Evolutionary conservation across 2,113 vertebrate species (phyloP), one percentile per base, ranked within the genome.

Genomic region (Bubo bubo): DNA sequence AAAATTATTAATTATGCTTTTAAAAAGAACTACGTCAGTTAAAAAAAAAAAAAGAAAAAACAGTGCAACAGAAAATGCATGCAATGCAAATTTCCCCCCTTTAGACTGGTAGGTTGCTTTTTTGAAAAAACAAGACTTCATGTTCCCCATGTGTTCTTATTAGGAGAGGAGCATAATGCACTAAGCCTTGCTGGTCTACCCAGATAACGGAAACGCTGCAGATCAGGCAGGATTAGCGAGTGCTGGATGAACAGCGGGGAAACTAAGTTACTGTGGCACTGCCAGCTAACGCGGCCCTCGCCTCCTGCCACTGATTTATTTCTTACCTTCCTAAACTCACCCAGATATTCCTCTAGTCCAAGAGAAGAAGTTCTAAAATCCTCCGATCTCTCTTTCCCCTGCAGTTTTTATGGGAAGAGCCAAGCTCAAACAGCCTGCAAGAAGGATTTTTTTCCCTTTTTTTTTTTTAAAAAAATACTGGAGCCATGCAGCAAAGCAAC

Each of bases 1-100:
- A 72, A 23, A 53, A 60, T 83, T 88, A 85, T 37, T 60, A 45
- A 73, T 37, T 81, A 39, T 13, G 77, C 30, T 81, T 90, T 26
- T 28, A 55, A 53, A 67, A 45, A 41, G 43, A 60, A 7, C 1
- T 8, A n/a, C 1, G 3, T 5, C 27, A 1, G 16, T 47, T 77
- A 72, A 68, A 90, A 79, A 53, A 90, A 79, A 53, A 16, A 58
- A 26, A 74, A 16, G 47, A 24, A 23, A 55, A 24, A 10, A 0
- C 23, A 27, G 41, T 0, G 30, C 2, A 3, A 52, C n/a, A 45
- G 47, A 58, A 68, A 75, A 90, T 1, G 11, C 72, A 63, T 1
- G 0, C 43, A 3, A n/a, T 0, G 1, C 12, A 12, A 3, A 12
- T 45, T 68, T 41, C 4, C 41, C 39, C 26, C 23, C 18, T 23